phyloP scores from a whole-genome alignment of 2,797 vertebrate species.

The Anolis apletophallus region DNA sequence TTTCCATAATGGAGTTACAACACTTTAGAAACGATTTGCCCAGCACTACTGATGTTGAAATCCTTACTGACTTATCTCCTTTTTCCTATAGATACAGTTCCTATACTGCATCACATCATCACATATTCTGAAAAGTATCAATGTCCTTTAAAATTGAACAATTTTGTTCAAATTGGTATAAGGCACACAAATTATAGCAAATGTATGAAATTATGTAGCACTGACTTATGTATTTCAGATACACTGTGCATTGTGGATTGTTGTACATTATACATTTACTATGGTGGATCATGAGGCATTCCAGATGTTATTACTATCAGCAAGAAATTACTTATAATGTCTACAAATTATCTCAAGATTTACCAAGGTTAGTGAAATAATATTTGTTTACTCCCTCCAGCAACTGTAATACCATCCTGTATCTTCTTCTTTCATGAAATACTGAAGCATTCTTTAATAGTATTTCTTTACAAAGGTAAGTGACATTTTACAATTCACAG shows the following conservation, averaged over 20 bases:
- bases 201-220: not conserved
- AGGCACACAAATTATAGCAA: not conserved
- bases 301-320: constrained; percentile 62
- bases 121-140: not conserved
- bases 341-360: constrained; percentile 73
- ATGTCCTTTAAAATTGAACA: not conserved
- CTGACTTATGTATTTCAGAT: not conserved
- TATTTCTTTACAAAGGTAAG: constrained; percentile 38
- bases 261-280: not conserved
- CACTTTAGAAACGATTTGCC: not conserved
- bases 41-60: not conserved
- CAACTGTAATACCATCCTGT: constrained; percentile 61
- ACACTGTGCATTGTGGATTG: not conserved
- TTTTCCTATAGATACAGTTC: not conserved
- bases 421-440: constrained; percentile 58
- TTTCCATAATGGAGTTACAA: not conserved
- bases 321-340: constrained; percentile 75
- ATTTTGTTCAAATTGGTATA: not conserved
- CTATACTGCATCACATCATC: not conserved
- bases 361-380: constrained; percentile 72
- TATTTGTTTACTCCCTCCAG: constrained; percentile 67
- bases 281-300: constrained; percentile 50
- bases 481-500: constrained; percentile 68
- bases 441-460: constrained; percentile 61
- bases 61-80: not conserved